Evolutionary conservation across 2,797 vertebrate species (phyloP).

Genomic region (Sebastes iracundus): DNA sequence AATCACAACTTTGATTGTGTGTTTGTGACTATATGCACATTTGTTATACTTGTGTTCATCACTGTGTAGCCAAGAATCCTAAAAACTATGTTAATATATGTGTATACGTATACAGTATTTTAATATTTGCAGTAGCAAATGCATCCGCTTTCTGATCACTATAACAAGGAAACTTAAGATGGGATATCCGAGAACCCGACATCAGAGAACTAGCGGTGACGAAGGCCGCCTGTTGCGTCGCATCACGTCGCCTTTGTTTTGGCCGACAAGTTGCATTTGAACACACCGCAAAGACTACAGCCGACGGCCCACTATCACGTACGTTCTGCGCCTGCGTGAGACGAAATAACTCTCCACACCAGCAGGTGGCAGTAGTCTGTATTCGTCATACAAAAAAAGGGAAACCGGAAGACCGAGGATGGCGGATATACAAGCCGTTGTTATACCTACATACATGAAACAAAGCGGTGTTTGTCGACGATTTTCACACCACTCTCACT

Average conservation of each 20-base stretch:
- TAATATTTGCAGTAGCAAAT: background rate
- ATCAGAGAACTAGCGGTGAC: background rate
- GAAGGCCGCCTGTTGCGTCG: rapidly evolving
- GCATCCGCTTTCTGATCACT: background rate
- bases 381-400: no score
- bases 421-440: background rate
- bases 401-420: rapidly evolving
- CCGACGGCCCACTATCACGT: rapidly evolving
- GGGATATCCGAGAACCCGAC: rapidly evolving
- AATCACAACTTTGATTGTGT: background rate
- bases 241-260: no score
- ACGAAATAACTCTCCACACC: no score
- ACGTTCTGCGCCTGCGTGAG: no score
- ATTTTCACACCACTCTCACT: no score
- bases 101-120: background rate
- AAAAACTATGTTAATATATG: rapidly evolving
- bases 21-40: background rate
- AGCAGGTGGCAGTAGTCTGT: rapidly evolving
- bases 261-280: no score
- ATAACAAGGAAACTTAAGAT: background rate
- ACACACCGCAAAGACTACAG: no score
- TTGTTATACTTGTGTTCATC: background rate
- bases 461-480: rapidly evolving
- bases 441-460: background rate
- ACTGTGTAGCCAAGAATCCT: background rate